These are phyloP conservation scores for Cepphus grylle DNA, from an alignment of 2,113 vertebrate genomes.

Conservation along the genomic window DNA sequence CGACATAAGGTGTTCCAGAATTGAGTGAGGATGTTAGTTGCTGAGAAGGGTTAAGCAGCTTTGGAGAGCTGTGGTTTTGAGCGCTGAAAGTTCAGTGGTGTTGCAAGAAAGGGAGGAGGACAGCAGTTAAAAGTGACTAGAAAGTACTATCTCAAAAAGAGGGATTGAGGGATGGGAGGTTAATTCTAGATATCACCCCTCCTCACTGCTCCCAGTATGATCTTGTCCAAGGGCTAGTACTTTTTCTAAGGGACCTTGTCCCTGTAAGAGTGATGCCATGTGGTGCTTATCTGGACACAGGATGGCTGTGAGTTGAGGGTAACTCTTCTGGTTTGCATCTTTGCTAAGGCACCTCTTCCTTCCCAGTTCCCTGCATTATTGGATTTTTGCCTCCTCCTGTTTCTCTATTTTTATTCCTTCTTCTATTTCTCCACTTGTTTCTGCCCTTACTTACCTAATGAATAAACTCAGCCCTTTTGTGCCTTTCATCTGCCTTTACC, in stretches of 20 bases:
- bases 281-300: neutral
- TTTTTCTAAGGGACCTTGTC: neutral
- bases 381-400: neutral
- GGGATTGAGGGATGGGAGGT: neutral
- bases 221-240: neutral
- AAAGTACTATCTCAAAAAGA: neutral
- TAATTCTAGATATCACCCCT: neutral
- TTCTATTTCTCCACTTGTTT: neutral
- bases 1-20: neutral
- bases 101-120: neutral
- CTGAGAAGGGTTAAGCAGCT: neutral
- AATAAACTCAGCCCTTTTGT: neutral
- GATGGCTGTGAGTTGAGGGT: neutral
- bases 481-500: neutral
- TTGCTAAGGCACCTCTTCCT: neutral
- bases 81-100: neutral
- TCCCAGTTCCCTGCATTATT: neutral
- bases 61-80: neutral
- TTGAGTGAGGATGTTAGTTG: neutral
- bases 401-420: neutral
- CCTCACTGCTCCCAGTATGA: neutral
- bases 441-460: neutral
- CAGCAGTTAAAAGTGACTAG: neutral
- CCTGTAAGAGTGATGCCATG: neutral
- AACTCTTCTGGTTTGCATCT: neutral